Percentiles rank a stretch among this genome's conserved stretches.
These are phyloP conservation scores for Magallana gigas DNA, from an alignment of 1,140 invertebrate genomes.

Conservation along the genomic window DNA sequence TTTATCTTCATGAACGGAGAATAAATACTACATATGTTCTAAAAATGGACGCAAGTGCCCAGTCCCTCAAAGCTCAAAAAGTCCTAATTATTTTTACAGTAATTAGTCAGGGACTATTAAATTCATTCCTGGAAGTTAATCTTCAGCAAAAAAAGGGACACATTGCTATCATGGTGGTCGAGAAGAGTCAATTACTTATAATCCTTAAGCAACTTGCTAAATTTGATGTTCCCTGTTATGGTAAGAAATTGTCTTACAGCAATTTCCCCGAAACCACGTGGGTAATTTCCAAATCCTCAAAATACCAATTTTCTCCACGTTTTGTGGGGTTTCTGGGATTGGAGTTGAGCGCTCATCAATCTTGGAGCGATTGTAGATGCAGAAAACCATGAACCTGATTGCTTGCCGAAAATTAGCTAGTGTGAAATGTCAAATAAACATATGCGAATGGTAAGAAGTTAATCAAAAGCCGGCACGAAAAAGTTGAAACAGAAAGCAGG, in stretches of 20 bases:
- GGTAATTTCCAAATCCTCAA: constrained; percentile 7
- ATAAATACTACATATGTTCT: too few relatives aligned
- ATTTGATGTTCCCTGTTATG: not conserved
- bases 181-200: too few relatives aligned
- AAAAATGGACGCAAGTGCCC: too few relatives aligned
- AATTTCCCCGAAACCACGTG: not conserved
- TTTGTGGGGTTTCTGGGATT: constrained; percentile 3
- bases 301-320: not conserved
- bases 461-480: constrained; percentile 8
- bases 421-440: constrained; percentile 27
- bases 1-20: too few relatives aligned
- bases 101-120: too few relatives aligned
- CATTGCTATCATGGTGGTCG: too few relatives aligned
- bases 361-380: not conserved
- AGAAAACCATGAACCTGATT: not conserved
- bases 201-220: too few relatives aligned
- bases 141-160: too few relatives aligned
- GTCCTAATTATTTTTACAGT: too few relatives aligned
- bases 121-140: too few relatives aligned
- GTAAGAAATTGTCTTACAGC: constrained; percentile 7
- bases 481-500: not conserved
- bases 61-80: too few relatives aligned
- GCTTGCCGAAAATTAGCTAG: not conserved
- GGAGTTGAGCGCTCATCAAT: not conserved
- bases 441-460: not conserved